phyloP scores from a whole-genome alignment of 2,113 vertebrate species.

The Charadrius vociferus region DNA sequence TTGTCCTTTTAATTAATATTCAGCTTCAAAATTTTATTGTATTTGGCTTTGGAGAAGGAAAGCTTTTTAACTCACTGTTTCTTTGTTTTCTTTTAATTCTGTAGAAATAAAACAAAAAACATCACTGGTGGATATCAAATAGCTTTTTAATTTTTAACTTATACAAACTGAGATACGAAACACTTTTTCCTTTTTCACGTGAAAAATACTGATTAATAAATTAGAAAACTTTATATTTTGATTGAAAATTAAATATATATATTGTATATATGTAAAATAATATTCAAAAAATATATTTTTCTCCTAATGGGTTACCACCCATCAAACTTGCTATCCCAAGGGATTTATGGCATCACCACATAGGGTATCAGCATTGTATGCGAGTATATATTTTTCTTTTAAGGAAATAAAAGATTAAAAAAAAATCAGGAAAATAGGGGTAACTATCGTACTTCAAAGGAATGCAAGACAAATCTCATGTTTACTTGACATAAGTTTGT shows the following conservation, averaged over 20 bases:
- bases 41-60: slow-evolving; percentile 27
- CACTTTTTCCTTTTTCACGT: slow-evolving; percentile 23
- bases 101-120: not conserved
- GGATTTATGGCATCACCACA: slow-evolving; percentile 27
- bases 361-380: slow-evolving; percentile 57
- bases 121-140: not conserved
- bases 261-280: slow-evolving; percentile 61
- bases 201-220: not conserved
- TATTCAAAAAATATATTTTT: slow-evolving; percentile 57
- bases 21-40: not conserved
- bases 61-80: slow-evolving; percentile 13
- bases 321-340: slow-evolving; percentile 48
- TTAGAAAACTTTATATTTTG: slow-evolving; percentile 25
- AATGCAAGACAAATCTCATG: not conserved
- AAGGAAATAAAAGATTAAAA: slow-evolving; percentile 11
- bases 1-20: not conserved
- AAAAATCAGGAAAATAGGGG: not conserved
- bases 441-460: not conserved
- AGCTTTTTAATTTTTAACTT: slow-evolving; percentile 53
- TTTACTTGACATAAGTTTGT: slow-evolving; percentile 28
- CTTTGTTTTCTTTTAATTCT: slow-evolving; percentile 34
- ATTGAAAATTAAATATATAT: slow-evolving; percentile 53
- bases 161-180: slow-evolving; percentile 15
- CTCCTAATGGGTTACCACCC: slow-evolving; percentile 49
- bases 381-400: slow-evolving; percentile 47